Conservation (phyloP, 2,113 vertebrate species). For the Henicopernis longicauda region DNA sequence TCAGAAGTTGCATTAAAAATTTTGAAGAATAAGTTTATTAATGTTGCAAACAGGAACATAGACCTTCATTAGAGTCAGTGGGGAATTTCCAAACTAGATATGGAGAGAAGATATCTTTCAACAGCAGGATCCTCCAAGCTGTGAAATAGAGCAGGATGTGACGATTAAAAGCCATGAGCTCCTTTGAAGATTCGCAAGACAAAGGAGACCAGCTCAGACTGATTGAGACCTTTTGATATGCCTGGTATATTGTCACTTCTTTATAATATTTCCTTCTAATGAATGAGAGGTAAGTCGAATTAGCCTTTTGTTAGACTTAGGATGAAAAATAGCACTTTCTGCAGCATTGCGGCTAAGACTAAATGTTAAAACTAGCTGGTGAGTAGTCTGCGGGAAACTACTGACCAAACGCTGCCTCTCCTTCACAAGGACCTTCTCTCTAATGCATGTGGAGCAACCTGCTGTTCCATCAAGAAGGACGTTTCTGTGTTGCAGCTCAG, state of each 20-base stretch:
- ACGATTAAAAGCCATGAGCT: background rate
- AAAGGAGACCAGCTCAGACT: background rate
- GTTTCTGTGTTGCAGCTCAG: background rate
- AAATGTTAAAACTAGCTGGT: background rate
- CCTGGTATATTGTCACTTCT: background rate
- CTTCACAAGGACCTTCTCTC: background rate
- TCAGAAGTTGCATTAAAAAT: background rate
- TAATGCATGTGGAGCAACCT: rapidly evolving
- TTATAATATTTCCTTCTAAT: background rate
- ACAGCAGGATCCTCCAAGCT: background rate
- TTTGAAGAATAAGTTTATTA: background rate
- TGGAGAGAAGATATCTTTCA: background rate
- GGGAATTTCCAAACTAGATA: background rate
- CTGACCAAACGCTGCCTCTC: background rate
- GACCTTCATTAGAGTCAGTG: background rate
- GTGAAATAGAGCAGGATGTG: background rate
- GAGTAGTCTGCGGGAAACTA: background rate
- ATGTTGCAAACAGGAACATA: background rate
- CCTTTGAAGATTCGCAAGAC: background rate
- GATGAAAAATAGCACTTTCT: background rate
- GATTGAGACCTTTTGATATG: background rate
- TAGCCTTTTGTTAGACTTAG: background rate
- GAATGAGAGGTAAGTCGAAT: background rate
- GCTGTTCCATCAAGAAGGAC: background rate
- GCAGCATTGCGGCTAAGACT: background rate